These are phyloP conservation scores for Bombyx huttoni DNA, from an alignment of 2,888 invertebrate genomes.

Conservation along the genomic window DNA sequence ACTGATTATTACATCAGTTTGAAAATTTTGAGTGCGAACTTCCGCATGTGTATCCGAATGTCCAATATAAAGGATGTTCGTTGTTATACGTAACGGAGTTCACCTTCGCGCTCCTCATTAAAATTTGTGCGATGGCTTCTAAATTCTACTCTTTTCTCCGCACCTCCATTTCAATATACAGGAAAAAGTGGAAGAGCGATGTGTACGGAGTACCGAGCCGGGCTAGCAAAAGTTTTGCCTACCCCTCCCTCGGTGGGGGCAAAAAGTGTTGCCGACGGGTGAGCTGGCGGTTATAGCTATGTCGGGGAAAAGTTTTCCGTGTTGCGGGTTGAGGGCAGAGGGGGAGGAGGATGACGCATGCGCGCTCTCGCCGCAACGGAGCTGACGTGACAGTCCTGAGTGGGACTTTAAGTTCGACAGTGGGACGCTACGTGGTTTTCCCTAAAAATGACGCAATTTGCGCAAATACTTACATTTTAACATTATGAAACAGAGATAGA, in stretches of 20 bases:
- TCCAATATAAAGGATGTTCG: constrained; percentile 36
- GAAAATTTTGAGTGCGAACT: too few species aligned
- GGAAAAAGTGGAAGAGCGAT: constrained; percentile 72
- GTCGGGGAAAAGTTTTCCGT: constrained; percentile 71
- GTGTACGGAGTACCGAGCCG: constrained; percentile 64
- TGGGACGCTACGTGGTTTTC: constrained; percentile 18
- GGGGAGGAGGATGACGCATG: constrained; percentile 49
- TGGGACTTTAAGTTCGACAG: constrained; percentile 39
- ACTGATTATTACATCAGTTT: too few species aligned
- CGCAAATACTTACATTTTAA: constrained; percentile 20
- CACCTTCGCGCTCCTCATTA: constrained; percentile 68
- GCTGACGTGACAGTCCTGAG: constrained; percentile 56
- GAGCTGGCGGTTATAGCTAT: constrained; percentile 63
- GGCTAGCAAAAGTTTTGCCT: constrained; percentile 67
- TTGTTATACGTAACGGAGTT: constrained; percentile 45
- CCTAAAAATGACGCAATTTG: constrained; percentile 23
- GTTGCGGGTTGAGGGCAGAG: constrained; percentile 57
- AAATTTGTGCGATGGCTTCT: constrained; percentile 70
- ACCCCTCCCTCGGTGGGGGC: constrained; percentile 55
- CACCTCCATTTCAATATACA: constrained; percentile 72
- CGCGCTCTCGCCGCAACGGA: constrained; percentile 42
- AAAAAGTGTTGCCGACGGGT: constrained; percentile 71
- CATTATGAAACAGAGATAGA: not conserved
- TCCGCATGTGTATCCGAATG: constrained; percentile 29
- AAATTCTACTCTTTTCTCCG: constrained; percentile 72